phyloP scores from a whole-genome alignment of 2,888 invertebrate species.

The Arrhopalites spinosus region DNA sequence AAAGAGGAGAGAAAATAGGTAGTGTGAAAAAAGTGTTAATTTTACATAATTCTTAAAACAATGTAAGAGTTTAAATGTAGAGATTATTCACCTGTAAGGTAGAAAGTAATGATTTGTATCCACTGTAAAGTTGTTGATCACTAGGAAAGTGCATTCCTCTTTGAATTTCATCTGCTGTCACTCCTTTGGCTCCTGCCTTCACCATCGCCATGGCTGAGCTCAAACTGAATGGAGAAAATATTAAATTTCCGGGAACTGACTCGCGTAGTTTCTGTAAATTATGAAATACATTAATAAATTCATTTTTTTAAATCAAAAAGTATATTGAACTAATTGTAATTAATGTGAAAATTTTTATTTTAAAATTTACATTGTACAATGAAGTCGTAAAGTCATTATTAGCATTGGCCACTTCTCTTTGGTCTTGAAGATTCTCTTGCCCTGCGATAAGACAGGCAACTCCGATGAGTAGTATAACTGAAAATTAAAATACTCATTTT shows the following conservation, averaged over 20 bases:
- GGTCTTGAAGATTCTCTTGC: constrained; percentile 1
- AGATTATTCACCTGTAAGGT: constrained; percentile 41
- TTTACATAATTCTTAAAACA: too few relatives aligned
- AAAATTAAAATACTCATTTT: background rate
- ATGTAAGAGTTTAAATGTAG: too few relatives aligned
- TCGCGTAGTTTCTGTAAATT: constrained; percentile 41
- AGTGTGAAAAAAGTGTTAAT: background rate
- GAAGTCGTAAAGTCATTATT: constrained; percentile 45
- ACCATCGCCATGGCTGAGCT: constrained; percentile 53
- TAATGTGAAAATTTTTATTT: background rate
- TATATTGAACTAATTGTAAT: background rate
- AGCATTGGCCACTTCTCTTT: constrained; percentile 40
- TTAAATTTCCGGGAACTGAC: constrained; percentile 44
- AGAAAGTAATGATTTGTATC: constrained; percentile 42
- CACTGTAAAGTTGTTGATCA: constrained; percentile 39
- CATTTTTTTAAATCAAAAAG: background rate
- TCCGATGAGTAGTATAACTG: background rate
- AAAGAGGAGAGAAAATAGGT: too few relatives aligned
- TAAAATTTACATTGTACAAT: constrained; percentile 47
- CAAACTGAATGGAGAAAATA: constrained; percentile 53
- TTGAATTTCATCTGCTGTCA: background rate
- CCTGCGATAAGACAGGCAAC: background rate
- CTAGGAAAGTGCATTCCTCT: constrained; percentile 42
- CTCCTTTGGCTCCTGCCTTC: background rate
- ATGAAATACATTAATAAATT: constrained; percentile 1